Percentiles rank a stretch among this genome's conserved stretches.
Evolutionary conservation across 2,888 invertebrate species (phyloP).

Genomic region (Cantharis lateralis): DNA sequence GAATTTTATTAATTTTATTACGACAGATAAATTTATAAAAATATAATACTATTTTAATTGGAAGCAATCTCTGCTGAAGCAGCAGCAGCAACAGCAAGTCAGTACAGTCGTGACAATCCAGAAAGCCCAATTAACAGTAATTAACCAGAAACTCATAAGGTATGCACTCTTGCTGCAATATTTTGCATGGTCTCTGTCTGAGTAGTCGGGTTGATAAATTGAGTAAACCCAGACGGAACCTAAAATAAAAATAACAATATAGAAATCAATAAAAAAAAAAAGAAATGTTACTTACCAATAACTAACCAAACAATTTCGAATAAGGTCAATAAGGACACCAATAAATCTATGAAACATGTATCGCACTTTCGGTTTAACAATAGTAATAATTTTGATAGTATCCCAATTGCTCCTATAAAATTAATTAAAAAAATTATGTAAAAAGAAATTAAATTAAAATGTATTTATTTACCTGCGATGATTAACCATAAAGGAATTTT

Average conservation of each 20-base stretch:
- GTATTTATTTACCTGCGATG: background rate
- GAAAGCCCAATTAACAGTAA: background rate
- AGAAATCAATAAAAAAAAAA: background rate
- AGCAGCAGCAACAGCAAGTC: slow-evolving; percentile 1
- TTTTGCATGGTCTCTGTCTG: background rate
- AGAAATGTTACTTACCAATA: background rate
- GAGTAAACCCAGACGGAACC: background rate
- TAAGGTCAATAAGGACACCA: background rate
- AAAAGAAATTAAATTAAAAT: background rate
- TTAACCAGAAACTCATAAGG: background rate
- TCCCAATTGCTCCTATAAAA: background rate
- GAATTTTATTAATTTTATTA: background rate
- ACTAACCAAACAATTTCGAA: background rate
- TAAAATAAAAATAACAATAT: background rate
- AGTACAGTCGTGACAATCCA: background rate
- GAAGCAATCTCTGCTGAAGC: background rate
- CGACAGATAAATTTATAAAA: background rate
- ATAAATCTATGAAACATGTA: background rate
- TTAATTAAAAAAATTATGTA: background rate
- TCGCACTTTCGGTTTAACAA: background rate
- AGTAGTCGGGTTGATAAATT: background rate
- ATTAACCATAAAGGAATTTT: background rate
- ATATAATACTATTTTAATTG: background rate
- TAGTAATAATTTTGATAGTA: background rate
- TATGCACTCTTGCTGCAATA: background rate